phyloP scores from a whole-genome alignment of 2,888 invertebrate species.

The Pollenia labialis region DNA sequence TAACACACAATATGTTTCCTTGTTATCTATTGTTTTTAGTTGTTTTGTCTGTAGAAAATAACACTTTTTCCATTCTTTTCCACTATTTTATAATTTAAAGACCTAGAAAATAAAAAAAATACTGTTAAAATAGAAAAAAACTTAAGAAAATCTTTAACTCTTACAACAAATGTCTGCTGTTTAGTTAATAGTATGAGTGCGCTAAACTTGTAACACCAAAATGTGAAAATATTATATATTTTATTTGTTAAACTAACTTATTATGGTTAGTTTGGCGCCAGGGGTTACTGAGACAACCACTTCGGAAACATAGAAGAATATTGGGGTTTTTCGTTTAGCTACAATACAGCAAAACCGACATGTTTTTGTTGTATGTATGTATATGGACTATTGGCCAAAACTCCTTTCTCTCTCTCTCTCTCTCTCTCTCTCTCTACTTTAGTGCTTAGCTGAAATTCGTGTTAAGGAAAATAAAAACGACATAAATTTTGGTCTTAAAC shows the following conservation, averaged over 20 bases:
- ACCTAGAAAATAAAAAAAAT: background rate
- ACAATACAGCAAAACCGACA: constrained; percentile 4
- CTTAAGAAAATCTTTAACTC: background rate
- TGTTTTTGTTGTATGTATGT: constrained; percentile 35
- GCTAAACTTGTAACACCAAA: constrained; percentile 43
- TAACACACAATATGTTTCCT: constrained; percentile 29
- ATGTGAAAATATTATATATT: constrained; percentile 51
- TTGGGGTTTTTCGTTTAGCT: background rate
- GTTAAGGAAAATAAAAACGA: constrained; percentile 24
- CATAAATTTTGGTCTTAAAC: constrained; percentile 69
- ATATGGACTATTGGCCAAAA: constrained; percentile 29
- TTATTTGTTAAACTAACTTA: constrained; percentile 73
- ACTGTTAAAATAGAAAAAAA: constrained; percentile 27
- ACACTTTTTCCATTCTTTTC: background rate
- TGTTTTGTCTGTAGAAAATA: constrained; percentile 24
- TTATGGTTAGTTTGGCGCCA: constrained; percentile 73
- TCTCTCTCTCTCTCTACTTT: background rate
- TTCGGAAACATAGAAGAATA: constrained; percentile 2
- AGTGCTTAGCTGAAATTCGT: background rate
- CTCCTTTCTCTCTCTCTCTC: background rate
- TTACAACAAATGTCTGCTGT: constrained; percentile 17
- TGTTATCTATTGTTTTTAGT: constrained; percentile 50
- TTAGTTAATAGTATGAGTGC: constrained; percentile 24
- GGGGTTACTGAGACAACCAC: constrained; percentile 57
- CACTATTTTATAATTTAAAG: too few relatives aligned